Base-by-base conservation (phyloP, 2,113 vertebrate genomes). In the Setophaga kirtlandii region DNA sequence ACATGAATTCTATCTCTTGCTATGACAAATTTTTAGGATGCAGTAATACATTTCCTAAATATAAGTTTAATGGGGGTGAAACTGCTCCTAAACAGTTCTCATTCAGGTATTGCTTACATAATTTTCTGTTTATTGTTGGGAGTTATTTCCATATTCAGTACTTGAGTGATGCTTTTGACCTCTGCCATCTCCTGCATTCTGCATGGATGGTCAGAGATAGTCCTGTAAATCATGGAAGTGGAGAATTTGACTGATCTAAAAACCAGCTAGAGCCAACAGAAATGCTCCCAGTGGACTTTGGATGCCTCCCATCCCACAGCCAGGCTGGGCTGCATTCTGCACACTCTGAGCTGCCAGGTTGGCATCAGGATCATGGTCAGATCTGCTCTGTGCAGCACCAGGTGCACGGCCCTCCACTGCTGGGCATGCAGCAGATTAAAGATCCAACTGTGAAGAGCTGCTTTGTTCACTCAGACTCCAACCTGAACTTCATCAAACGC, bases 401-500 rank as follows among this genome's bases (percentile, higher is more conserved):
- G 86, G 44, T 41, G 60, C 86, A 37, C 8, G 1, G 35, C 79
- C 71, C 56, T 86, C 39, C 86, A 30, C 35, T 27, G 71, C 63
- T 13, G 11, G n/a, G 64, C 56, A 9, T 27, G 60, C 59, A 79
- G 77, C 70, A 89, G 70, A 87, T 58, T 47, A 69, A 59, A 89
- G 81, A 49, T 31, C 74, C 80, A 46, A 37, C 69, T 58, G 65
- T 5, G 28, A 85, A 12, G 83, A 80, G 55, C 71, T 62, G 65
- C 71, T 85, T 83, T 5, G 0, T 39, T 83, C 74, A 10, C 55
- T 28, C 22, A 25, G 42, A 58, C 37, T 44, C 70, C 47, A 64
- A 76, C 74, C 78, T 91, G 94, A 95, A 79, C 55, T 58, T 77
- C 18, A 95, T 85, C 87, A 91, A 85, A 15, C 37, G 2, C 80